Base-by-base conservation (phyloP, 1,140 invertebrate species). In the Dreissena rostriformis region DNA sequence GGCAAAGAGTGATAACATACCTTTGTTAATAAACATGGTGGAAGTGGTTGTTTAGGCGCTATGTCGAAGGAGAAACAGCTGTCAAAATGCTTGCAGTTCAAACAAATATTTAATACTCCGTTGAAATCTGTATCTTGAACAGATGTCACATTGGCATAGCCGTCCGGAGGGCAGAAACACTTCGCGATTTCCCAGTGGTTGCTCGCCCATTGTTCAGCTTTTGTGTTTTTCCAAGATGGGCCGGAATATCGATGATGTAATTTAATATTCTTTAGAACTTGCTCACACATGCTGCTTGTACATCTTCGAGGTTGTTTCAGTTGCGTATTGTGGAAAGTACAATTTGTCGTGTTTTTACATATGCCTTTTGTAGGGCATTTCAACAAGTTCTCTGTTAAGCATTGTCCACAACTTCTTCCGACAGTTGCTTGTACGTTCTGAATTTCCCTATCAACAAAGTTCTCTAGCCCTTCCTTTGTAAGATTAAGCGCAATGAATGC, bases 101-200 rank as follows among this genome's bases (percentile, higher is more conserved):
- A 17, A 29, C 29, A 15, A 11, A 70, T 17, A 72, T 52, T 72
- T 24, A 51, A 28, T n/a, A 72, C 53, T 17, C 70, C 70, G 53
- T 52, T 72, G 14, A 72, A 72, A 52, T 72, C 70, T 12, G 70
- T 72, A 1, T 72, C 70, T 51, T 17, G 49, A 8, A 28, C 28
- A 5, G 14, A 52, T n/a, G 14, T 52, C 12, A 52, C 39, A 26
- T 19, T 12, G 10, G 11, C 7, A 51, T 70, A 70, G 7, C 68
- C 68, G 29, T 70, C 68, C 29, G n/a, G n/a, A n/a, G n/a, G 70
- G 2, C 49, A 22, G n/a, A 29, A 72, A 29, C 70, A 72, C 19
- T 72, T 72, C 0, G 70, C 70, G 1, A 70, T 11, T 70, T 70
- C 24, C 67, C 67, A 70, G 2, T 28, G 67, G 51, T 70, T 29